A percentile compares a stretch with the other conserved stretches of the same genome.
Evolutionary conservation across 2,888 invertebrate genomes (phyloP).

Genomic region (Linnaemya vulpina): DNA sequence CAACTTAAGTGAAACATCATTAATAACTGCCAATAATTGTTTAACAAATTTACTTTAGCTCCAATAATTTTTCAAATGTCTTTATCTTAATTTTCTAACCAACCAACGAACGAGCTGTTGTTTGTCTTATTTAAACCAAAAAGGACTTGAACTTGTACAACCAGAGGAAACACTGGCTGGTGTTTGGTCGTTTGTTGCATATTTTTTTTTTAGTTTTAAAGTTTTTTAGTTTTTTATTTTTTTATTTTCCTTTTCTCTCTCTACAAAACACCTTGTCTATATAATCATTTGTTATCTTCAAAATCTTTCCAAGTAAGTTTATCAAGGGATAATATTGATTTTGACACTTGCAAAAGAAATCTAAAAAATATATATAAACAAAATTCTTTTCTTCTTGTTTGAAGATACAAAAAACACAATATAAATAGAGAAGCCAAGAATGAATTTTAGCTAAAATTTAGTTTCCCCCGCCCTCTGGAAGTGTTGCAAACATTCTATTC

Average conservation of each 20-base stretch:
- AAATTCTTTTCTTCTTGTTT: background rate
- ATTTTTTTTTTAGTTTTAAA: slow-evolving; percentile 11
- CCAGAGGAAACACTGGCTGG: background rate
- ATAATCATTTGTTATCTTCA: slow-evolving; percentile 70
- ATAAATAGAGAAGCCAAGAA: background rate
- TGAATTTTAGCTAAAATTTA: slow-evolving; percentile 26
- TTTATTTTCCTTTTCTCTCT: background rate
- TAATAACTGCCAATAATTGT: slow-evolving; percentile 71
- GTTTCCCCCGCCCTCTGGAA: background rate
- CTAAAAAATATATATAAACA: slow-evolving; percentile 11
- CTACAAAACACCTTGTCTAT: slow-evolving; percentile 57
- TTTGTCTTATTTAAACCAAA: slow-evolving; percentile 30
- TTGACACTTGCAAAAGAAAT: slow-evolving; percentile 57
- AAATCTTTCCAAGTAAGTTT: slow-evolving; percentile 67
- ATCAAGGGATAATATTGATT: slow-evolving; percentile 71
- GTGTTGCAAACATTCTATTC: slow-evolving; percentile 24
- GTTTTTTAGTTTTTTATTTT: too few relatives aligned
- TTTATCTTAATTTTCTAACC: slow-evolving; percentile 58
- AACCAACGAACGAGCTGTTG: slow-evolving; percentile 24
- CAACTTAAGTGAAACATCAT: slow-evolving; percentile 62
- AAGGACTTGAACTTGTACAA: background rate
- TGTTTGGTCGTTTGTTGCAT: slow-evolving; percentile 30
- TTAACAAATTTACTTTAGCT: slow-evolving; percentile 62
- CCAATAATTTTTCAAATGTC: slow-evolving; percentile 69
- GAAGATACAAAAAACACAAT: too few relatives aligned